Evolutionary conservation across 2,888 invertebrate genomes (phyloP).

Genomic region (Melanostoma scalare): DNA sequence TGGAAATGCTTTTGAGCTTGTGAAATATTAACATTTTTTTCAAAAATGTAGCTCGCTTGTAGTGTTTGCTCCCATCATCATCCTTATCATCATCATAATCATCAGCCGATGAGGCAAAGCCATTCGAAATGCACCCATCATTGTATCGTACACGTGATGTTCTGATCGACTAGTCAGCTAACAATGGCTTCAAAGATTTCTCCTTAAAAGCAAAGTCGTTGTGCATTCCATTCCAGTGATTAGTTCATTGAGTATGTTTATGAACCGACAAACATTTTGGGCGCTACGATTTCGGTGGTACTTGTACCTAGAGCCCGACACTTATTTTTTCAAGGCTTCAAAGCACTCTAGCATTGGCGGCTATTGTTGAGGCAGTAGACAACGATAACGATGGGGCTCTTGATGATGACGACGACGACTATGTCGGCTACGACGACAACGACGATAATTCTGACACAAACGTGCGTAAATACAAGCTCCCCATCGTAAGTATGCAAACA

Average conservation of each 20-base stretch:
- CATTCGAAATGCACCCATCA: constrained; percentile 2
- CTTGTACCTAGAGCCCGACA: constrained; percentile 25
- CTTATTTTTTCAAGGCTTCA: constrained; percentile 40
- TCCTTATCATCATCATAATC: constrained; percentile 41
- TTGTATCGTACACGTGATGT: constrained; percentile 2
- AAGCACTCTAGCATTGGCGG: neutral
- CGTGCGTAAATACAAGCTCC: constrained; percentile 14
- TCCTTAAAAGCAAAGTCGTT: constrained; percentile 16
- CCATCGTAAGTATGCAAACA: constrained; percentile 20
- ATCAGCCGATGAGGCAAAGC: constrained; percentile 30
- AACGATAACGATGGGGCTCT: neutral
- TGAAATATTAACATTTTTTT: constrained; percentile 1
- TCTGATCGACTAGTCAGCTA: constrained; percentile 35
- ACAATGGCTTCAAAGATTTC: constrained; percentile 28
- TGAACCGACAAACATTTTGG: constrained; percentile 55
- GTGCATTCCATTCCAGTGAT: constrained; percentile 51
- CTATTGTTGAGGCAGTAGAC: constrained; percentile 31
- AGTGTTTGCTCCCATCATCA: constrained; percentile 42
- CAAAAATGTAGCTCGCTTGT: constrained; percentile 19
- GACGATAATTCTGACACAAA: neutral
- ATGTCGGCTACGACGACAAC: neutral
- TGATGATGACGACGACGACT: constrained; percentile 1
- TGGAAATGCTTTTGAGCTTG: neutral
- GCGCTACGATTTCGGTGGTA: constrained; percentile 34
- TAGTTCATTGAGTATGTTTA: constrained; percentile 61